A percentile compares a stretch with the other conserved stretches of the same genome.
These are phyloP conservation scores for Patiria pectinifera DNA, from an alignment of 53 echinoderm and acorn worm species.

Conservation along the genomic window DNA sequence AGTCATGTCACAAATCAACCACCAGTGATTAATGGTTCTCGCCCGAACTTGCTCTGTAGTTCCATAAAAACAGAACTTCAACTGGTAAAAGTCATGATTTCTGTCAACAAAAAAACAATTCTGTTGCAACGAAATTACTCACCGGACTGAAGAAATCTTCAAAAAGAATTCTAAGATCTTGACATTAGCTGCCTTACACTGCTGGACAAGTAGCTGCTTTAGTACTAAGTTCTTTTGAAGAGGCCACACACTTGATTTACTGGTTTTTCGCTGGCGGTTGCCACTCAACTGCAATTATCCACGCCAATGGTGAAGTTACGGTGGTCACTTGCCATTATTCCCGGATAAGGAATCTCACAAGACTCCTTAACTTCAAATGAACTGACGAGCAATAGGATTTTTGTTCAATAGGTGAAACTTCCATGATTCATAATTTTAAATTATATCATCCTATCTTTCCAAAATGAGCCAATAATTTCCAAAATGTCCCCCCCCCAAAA, in stretches of 20 bases:
- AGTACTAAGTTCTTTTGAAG: background rate
- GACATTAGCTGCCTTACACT: conserved; percentile 1
- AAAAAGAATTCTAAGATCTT: conserved; percentile 9
- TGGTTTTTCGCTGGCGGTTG: background rate
- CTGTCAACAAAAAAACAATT: background rate
- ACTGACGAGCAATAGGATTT: conserved; percentile 13
- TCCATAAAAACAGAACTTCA: too few species aligned
- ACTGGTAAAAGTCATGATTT: too few species aligned
- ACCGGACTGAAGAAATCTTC: conserved; percentile 23
- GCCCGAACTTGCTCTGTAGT: too few species aligned
- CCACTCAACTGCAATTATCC: conserved; percentile 24
- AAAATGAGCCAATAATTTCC: background rate
- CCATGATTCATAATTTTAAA: background rate
- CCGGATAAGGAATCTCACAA: conserved; percentile 3
- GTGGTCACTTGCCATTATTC: background rate
- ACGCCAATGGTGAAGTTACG: conserved; percentile 13
- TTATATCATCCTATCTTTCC: background rate
- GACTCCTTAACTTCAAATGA: background rate
- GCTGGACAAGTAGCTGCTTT: background rate
- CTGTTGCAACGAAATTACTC: conserved; percentile 11
- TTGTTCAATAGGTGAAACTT: background rate
- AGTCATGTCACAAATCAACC: too few species aligned
- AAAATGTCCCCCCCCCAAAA: background rate
- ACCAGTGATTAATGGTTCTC: too few species aligned
- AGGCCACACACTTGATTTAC: background rate